Conservation (phyloP, 2,888 invertebrate genomes). For the Chaetogeoica ovagalla region DNA sequence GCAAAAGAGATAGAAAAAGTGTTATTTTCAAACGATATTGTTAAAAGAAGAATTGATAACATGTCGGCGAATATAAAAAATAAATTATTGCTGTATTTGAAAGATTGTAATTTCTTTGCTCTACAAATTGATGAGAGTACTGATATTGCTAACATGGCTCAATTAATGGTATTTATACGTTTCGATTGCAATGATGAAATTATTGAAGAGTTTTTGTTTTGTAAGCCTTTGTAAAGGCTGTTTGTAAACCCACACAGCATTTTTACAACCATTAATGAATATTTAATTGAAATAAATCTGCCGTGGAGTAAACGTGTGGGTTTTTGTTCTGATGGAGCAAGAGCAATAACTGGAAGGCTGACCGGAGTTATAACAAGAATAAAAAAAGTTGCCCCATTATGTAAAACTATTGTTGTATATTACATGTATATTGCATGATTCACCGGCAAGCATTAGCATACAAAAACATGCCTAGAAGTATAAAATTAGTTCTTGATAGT, state of each 20-base stretch:
- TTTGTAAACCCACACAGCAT: too few species aligned
- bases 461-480: slow-evolving; percentile 20
- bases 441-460: slow-evolving; percentile 50
- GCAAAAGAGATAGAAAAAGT: slow-evolving; percentile 47
- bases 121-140: slow-evolving; percentile 38
- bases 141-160: slow-evolving; percentile 40
- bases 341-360: slow-evolving; percentile 54
- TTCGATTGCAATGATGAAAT: slow-evolving; percentile 6
- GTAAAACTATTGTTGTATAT: slow-evolving; percentile 54
- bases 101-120: slow-evolving; percentile 38
- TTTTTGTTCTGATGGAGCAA: slow-evolving; percentile 52
- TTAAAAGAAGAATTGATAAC: slow-evolving; percentile 29
- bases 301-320: too few species aligned
- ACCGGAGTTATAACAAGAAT: slow-evolving; percentile 55
- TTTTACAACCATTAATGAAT: too few species aligned
- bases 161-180: too few species aligned
- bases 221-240: too few species aligned
- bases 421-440: slow-evolving; percentile 55
- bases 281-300: too few species aligned
- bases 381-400: slow-evolving; percentile 53
- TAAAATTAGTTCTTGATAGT: slow-evolving; percentile 41
- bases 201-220: too few species aligned
- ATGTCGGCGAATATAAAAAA: slow-evolving; percentile 5
- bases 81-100: neutral
- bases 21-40: slow-evolving; percentile 43